These are phyloP conservation scores for Chaetodon auriga DNA, from an alignment of 2,113 vertebrate species.

Conservation along the genomic window DNA sequence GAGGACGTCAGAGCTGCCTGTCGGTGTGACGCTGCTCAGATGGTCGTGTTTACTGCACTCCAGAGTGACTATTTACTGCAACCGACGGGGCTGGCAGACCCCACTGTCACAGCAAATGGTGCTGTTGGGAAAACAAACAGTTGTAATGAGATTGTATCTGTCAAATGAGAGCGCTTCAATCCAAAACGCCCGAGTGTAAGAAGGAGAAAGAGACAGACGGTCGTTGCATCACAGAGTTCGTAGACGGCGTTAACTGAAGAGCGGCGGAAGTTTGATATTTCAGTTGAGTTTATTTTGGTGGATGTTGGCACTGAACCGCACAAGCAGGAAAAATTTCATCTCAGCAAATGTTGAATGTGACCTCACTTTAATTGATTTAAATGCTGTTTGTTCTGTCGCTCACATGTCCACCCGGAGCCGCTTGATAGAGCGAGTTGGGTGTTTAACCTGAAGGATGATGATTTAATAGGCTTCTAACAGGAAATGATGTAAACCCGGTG, in stretches of 20 bases:
- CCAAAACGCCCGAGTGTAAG: neutral
- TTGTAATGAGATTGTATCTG: constrained; percentile 72
- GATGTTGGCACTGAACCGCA: neutral
- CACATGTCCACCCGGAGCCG: constrained; percentile 13
- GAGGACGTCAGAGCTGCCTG: constrained; percentile 42
- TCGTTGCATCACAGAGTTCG: constrained; percentile 1
- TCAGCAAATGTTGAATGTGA: constrained; percentile 15
- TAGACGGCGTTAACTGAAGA: neutral
- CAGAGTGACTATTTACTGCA: constrained; percentile 75
- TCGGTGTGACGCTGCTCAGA: constrained; percentile 73
- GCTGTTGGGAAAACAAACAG: constrained; percentile 84
- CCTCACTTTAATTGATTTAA: constrained; percentile 42
- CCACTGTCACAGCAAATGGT: constrained; percentile 82
- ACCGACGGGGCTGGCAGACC: constrained; percentile 74
- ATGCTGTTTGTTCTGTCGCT: constrained; percentile 51
- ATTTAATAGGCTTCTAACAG: constrained; percentile 65
- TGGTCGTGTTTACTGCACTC: constrained; percentile 75
- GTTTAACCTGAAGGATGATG: constrained; percentile 67
- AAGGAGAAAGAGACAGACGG: neutral
- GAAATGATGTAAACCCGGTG: constrained; percentile 70
- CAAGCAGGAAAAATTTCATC: neutral
- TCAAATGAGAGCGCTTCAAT: constrained; percentile 55
- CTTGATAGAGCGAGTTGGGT: constrained; percentile 54
- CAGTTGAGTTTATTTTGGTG: neutral
- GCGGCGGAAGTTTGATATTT: neutral